Evolutionary conservation across 1,140 invertebrate species (phyloP).

Genomic region (Drosophila repleta): DNA sequence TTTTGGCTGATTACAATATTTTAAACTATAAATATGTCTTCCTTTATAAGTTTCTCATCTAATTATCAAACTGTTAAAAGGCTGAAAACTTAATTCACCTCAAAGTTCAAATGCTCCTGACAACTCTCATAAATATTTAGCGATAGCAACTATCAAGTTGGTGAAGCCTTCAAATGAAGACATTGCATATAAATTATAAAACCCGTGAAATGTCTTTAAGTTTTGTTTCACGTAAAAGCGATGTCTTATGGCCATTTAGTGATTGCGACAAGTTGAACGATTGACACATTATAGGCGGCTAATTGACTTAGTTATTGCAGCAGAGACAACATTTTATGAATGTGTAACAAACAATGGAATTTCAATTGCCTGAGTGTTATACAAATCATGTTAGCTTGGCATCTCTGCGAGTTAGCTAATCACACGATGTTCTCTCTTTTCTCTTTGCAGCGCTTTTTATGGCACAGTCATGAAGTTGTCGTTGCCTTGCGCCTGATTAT

Average conservation of each 20-base stretch:
- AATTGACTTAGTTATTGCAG: conserved; percentile 41
- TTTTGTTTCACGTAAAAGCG: conserved; percentile 19
- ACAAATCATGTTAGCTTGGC: conserved; percentile 9
- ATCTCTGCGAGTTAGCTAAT: conserved; percentile 10
- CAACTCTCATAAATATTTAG: conserved; percentile 8
- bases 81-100: neutral
- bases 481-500: conserved; percentile 15
- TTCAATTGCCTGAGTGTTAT: conserved; percentile 26
- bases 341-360: conserved; percentile 24
- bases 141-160: conserved; percentile 8
- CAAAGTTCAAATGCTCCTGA: neutral
- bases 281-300: conserved; percentile 40
- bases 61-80: conserved; percentile 3
- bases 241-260: conserved; percentile 42
- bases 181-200: conserved; percentile 3
- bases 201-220: conserved; percentile 2
- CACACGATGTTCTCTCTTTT: neutral
- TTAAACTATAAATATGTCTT: neutral
- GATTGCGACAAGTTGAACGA: conserved; percentile 41
- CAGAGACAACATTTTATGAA: conserved; percentile 1
- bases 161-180: neutral
- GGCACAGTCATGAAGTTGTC: conserved; percentile 42
- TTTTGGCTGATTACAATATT: too few species aligned
- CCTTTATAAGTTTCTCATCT: neutral
- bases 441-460: conserved; percentile 41